Base-by-base conservation (phyloP, 2,797 vertebrate genomes). In the Thaleichthys pacificus region DNA sequence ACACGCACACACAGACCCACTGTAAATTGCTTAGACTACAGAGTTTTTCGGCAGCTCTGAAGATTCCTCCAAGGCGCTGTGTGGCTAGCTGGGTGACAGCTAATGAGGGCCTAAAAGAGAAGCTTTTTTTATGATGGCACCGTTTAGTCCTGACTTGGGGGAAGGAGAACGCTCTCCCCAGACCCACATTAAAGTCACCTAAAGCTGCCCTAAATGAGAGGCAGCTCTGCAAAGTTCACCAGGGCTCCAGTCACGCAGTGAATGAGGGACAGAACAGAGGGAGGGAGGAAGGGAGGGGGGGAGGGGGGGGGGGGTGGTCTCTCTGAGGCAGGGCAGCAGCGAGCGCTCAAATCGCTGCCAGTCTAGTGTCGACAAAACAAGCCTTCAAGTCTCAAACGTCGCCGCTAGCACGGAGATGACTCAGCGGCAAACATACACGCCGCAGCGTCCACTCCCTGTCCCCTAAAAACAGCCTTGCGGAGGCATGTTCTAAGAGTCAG, bases 41-140 rank as follows among this genome's bases (percentile, higher is more conserved):
- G 88, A 85, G 81, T 67, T 79, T 61, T 74, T 82, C 12, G 80
- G 80, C 83, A 82, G 84, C 87, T 90, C 84, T 85, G 86, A 89
- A 85, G 88, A 88, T 85, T 80, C 84, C 87, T 93, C 89, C 89
- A 89, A 91, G 87, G 86, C 87, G 83, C 83, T 74, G 68, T 67
- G 68, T 66, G 78, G 80, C 76, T 69, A 81, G 83, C 80, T 72
- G 84, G 88, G 80, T 89, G 86, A 89, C 88, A 88, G 86, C 89
- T 91, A 92, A 92, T 88, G 88, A 91, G 90, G 86, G 83, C 80
- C 86, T 91, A 89, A 92, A 92, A 89, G 62, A 81, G 26, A 28
- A 28, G 83, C 32, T 89, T 90, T 90, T 90, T 42, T 42, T 11
- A 91, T 86, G 82, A 85, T 87, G 74, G 61, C 87, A 81, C 78